Base-by-base conservation (phyloP, 2,797 vertebrate genomes). In the Nyctalus aviator region DNA sequence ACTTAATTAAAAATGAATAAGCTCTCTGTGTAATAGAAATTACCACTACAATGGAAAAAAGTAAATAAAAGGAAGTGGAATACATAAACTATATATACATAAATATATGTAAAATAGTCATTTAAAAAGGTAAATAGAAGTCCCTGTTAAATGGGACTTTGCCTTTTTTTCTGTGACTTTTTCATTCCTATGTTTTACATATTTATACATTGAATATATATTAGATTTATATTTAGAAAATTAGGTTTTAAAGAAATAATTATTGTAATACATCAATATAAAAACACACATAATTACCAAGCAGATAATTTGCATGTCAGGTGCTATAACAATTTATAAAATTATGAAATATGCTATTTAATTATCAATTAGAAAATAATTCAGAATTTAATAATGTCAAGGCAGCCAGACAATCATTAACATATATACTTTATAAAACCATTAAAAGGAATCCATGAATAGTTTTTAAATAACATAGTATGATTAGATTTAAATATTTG, bases 261-360 rank as follows among this genome's bases (percentile, higher is more conserved):
- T 64, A 5, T 46, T 94, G 0, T 83, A 13, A 78, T 20, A 83
- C 2, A 88, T 32, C 6, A 64, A 69, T 59, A 82, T 25, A 37
- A 78, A 66, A 66, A 7, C 44, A 8, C 18, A 32, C 46, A 59
- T 68, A 92, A 37, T 35, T 88, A 66, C 88, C 41, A 90, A 81
- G 30, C 55, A 50, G 77, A 88, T 73, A 0, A 95, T 69, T 21
- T 88, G 8, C 79, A 72, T n/a, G 94, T 94, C 37, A 86, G 0
- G 2, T 94, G 13, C 2, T 48, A n/a, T 78, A 95, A 68, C 23
- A 85, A 66, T 96, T 96, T 93, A 82, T n/a, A 94, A 32, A 72
- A 57, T 85, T 79, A 72, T 68, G 46, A 71, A 53, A 21, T 83
- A 75, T 95, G 27, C 21, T 89, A 30, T 50, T 91, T 83, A 64